Evolutionary conservation across 2,888 invertebrate genomes (phyloP), one percentile per base, ranked within the genome.

Genomic region (Gandaritis pyraliata): DNA sequence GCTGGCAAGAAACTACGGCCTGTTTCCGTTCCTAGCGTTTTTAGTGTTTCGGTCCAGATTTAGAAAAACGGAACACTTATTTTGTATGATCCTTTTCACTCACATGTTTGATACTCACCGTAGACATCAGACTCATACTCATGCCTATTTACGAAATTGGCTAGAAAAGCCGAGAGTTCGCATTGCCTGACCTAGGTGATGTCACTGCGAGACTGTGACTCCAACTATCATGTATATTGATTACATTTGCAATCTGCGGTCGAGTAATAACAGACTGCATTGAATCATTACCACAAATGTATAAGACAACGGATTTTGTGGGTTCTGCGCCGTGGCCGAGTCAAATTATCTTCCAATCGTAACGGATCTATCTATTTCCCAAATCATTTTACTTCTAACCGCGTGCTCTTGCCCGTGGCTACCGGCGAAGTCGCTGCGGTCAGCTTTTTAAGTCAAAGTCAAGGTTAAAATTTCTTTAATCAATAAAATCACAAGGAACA

Each of bases 211-310:
- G 29, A 1, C 30, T 39, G 23, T 13, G 30, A 43, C 29, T 45
- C 29, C 18, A 39, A 48, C 18, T 23, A 53, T 47, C 36, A 38
- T 52, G 29, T 49, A 50, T 60, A 60, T 54, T 54, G 11, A 60
- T 59, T 59, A 45, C 53, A 54, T 60, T 13, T 54, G 29, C 49
- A 45, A 39, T 33, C 45, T 49, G 58, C 30, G 52, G 52, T 58
- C 46, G 38, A 46, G 23, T 36, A 38, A 45, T 45, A 46, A 36
- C 47, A 15, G 1, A 29, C 41, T 13, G 23, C 39, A 30, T 11
- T 47, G 39, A 47, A 36, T 38, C 36, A 5, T 43, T 13, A 43
- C 49, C 56, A 30, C 33, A 36, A 15, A 29, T 46, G 18, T 23
- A 13, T 38, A 15, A 47, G 39, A 8, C 38, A 29, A 48, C 23